Base-by-base conservation (phyloP, 2,888 invertebrate genomes). In the Cheilosia soror region DNA sequence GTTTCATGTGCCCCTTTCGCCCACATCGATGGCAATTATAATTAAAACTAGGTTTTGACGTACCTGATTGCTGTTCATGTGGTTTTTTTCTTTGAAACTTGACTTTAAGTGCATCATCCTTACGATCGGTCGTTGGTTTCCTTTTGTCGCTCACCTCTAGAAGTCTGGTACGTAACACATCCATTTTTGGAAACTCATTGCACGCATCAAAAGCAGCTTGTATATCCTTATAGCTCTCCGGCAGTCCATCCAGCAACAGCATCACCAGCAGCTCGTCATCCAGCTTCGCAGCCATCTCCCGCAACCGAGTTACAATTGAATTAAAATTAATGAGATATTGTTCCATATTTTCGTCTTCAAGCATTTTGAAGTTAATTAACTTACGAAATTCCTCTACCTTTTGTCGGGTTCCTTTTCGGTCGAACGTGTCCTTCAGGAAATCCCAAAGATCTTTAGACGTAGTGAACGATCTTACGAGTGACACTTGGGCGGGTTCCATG, bases 361-460 rank as follows among this genome's bases (percentile, higher is more conserved):
- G n/a, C 68, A 86, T 77, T 58, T 63, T 51, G 6, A 86, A 57
- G 37, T 80, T 81, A 9, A 85, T 25, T n/a, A 85, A 62, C 40
- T 80, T 80, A 53, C 73, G 71, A 29, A 71, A 77, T 55, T 69
- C 44, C 51, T 77, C 62, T n/a, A 55, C 53, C 33, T 78, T 68
- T 31, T 66, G 69, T 11, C 77, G 49, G 9, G 25, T 20, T 4
- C 69, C 69, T 37, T 60, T 78, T 78, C 49, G 5, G 11, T 71
- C 63, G n/a, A 44, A 71, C 2, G 9, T 2, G 62, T 44, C 27
- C 4, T 15, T n/a, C n/a, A 44, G 27, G 20, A 62, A 77, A 13
- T 71, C 37, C 78, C 71, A 71, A 29, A 71, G 15, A 49, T 79
- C 78, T 11, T 58, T 79, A 1, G 71, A 79, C 1, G 71, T 79